phyloP scores from a whole-genome alignment of 2,797 vertebrate genomes.

The Falco biarmicus region DNA sequence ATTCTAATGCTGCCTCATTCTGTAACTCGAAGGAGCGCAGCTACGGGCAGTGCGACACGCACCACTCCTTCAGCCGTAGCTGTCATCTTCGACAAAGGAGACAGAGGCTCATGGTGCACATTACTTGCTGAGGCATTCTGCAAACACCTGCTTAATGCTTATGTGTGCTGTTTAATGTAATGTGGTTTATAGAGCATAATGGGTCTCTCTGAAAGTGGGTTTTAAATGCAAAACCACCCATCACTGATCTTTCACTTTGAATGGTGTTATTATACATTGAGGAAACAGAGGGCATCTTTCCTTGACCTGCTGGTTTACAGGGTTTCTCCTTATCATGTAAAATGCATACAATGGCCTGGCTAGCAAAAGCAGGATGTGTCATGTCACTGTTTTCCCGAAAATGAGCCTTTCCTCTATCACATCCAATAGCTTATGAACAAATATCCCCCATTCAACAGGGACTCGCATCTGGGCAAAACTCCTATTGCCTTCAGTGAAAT shows the following conservation, averaged over 20 bases:
- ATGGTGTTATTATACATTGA: neutral
- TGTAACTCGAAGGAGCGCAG: neutral
- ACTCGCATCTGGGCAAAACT: neutral
- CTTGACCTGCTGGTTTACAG: neutral
- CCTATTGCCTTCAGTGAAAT: neutral
- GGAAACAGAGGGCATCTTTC: neutral
- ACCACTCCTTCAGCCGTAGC: neutral
- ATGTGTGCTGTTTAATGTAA: neutral
- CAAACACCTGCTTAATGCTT: neutral
- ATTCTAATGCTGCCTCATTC: neutral
- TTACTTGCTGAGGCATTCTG: neutral
- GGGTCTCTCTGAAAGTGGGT: neutral
- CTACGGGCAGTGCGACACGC: neutral
- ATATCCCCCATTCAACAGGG: neutral
- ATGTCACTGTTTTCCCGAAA: neutral
- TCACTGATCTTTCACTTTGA: neutral
- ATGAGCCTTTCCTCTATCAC: neutral
- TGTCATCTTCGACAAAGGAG: neutral
- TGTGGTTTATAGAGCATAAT: neutral
- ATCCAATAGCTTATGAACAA: neutral
- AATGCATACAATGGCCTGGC: neutral
- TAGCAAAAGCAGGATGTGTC: neutral
- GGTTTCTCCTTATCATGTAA: conserved; percentile 1
- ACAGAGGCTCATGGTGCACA: neutral
- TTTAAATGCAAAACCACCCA: neutral